phyloP scores from a whole-genome alignment of 1,140 invertebrate species.

The Ectropis grisescens region DNA sequence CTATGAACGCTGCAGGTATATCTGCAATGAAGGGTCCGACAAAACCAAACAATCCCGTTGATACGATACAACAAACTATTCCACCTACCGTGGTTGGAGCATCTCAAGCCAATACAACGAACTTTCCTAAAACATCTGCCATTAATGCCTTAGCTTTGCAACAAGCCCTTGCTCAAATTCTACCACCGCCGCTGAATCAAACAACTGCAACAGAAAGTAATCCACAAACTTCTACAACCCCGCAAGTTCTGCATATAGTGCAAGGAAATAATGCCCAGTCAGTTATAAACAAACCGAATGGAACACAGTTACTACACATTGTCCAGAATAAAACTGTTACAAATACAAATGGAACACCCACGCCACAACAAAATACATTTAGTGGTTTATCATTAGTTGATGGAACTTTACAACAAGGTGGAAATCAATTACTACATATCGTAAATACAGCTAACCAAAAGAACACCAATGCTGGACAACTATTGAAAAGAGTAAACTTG shows the following conservation, averaged over 20 bases:
- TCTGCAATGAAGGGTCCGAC: no score
- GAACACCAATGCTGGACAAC: conserved; percentile 38
- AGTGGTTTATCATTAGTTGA: conserved; percentile 59
- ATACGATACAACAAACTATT: no score
- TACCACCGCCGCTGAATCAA: conserved; percentile 59
- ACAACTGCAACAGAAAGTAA: conserved; percentile 7
- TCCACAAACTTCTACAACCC: conserved; percentile 31
- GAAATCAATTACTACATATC: conserved; percentile 64
- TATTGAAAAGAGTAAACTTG: conserved; percentile 64
- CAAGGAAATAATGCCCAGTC: conserved; percentile 60
- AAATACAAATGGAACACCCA: conserved; percentile 22
- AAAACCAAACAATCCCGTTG: no score
- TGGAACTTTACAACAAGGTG: conserved; percentile 46
- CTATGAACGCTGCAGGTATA: conserved; percentile 56
- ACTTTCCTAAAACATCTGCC: conserved; percentile 41
- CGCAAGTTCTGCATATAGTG: conserved; percentile 66
- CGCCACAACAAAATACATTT: conserved; percentile 40
- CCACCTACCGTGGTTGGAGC: no score
- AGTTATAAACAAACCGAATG: conserved; percentile 43
- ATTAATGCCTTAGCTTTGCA: conserved; percentile 60
- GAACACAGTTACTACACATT: conserved; percentile 60
- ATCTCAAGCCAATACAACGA: no score
- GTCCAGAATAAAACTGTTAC: conserved; percentile 54
- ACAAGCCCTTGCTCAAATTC: conserved; percentile 62
- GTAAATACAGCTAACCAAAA: conserved; percentile 59